These are phyloP conservation scores for Furcifer pardalis DNA, from an alignment of 2,797 vertebrate species.

Conservation along the genomic window DNA sequence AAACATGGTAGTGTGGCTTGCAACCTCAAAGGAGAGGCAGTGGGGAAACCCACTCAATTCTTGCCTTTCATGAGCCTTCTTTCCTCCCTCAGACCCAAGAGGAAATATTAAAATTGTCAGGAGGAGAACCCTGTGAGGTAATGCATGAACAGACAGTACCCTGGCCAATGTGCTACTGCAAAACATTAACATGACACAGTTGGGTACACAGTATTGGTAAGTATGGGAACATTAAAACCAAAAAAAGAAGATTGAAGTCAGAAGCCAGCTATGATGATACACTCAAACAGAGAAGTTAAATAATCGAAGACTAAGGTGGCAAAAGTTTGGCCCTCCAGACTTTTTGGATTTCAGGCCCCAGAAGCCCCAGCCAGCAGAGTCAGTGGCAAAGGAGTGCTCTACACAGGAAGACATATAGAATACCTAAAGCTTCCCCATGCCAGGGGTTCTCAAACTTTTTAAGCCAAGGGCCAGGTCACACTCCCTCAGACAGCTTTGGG, in stretches of 20 bases:
- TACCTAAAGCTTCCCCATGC: not conserved
- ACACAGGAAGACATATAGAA: not conserved
- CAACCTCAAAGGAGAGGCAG: not conserved
- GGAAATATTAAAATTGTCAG: not conserved
- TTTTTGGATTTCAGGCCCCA: not conserved
- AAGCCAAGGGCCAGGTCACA: no score
- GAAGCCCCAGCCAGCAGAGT: no score
- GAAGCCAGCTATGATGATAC: not conserved
- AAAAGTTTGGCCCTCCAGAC: not conserved
- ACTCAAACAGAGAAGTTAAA: not conserved
- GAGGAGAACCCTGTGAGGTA: not conserved
- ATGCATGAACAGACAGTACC: not conserved
- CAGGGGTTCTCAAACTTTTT: no score
- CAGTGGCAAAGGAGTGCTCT: not conserved
- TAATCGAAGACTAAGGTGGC: not conserved
- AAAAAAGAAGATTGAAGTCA: not conserved
- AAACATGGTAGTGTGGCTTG: constrained; percentile 28
- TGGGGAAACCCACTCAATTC: constrained; percentile 17
- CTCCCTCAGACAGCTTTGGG: no score
- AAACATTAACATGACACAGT: not conserved
- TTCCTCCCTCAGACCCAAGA: not conserved
- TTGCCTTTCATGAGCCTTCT: not conserved
- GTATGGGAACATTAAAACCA: not conserved
- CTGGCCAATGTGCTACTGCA: not conserved
- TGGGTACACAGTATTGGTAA: not conserved